Evolutionary conservation across 2,888 invertebrate genomes (phyloP).

Genomic region (Blastobasis lacticolella): DNA sequence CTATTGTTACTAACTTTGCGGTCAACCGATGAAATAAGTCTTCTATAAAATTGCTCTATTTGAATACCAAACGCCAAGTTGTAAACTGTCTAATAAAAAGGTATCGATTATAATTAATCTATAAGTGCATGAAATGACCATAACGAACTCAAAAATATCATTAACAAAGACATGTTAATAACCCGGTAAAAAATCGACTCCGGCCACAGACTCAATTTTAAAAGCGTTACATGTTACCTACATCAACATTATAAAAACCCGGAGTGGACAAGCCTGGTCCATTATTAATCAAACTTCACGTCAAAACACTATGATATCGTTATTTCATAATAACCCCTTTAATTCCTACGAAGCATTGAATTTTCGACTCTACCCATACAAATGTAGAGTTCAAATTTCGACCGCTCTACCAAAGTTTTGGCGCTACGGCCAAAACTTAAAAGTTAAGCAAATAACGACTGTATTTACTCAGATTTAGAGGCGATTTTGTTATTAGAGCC

Average conservation of each 20-base stretch:
- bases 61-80: too few relatives aligned
- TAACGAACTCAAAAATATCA: too few relatives aligned
- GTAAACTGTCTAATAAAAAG: too few relatives aligned
- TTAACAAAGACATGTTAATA: too few relatives aligned
- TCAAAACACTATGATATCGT: conserved; percentile 71
- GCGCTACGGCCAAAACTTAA: conserved; percentile 12
- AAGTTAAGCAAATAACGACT: conserved; percentile 18
- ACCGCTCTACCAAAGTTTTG: conserved; percentile 20
- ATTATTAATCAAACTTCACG: conserved; percentile 71
- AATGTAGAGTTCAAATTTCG: conserved; percentile 5
- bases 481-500: conserved; percentile 14
- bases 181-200: too few relatives aligned
- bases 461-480: conserved; percentile 12
- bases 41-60: too few relatives aligned
- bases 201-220: conserved; percentile 18
- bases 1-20: too few relatives aligned
- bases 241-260: conserved; percentile 49
- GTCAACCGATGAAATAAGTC: too few relatives aligned
- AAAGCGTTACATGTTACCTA: conserved; percentile 53
- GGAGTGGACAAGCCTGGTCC: conserved; percentile 57
- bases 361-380: conserved; percentile 11
- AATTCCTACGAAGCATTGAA: conserved; percentile 20
- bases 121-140: too few relatives aligned
- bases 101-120: too few relatives aligned
- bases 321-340: conserved; percentile 66